Evolutionary conservation across 1,140 invertebrate genomes (phyloP).

Genomic region (Heliconius nattereri): DNA sequence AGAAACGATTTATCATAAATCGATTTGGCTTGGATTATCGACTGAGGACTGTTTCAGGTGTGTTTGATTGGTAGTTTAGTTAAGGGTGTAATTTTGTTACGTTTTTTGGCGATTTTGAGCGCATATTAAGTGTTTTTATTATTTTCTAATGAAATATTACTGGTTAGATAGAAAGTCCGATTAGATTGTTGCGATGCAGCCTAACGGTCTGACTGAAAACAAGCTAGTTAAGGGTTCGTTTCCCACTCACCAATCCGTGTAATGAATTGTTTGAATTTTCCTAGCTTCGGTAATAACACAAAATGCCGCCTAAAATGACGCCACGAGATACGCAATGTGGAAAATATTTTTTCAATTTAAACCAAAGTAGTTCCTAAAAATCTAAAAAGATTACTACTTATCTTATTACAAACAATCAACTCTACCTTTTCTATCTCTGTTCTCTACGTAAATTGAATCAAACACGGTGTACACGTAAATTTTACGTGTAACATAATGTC

Average conservation of each 20-base stretch:
- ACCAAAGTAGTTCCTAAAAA: too few species aligned
- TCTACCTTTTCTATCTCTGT: not conserved
- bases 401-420: too few species aligned
- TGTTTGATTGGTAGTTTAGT: slow-evolving; percentile 51
- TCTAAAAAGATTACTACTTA: too few species aligned
- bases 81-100: slow-evolving; percentile 30
- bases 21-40: slow-evolving; percentile 63
- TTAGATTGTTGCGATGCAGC: too few species aligned
- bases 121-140: slow-evolving; percentile 10
- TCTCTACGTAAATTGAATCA: not conserved
- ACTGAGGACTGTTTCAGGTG: slow-evolving; percentile 57
- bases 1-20: slow-evolving; percentile 55
- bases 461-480: not conserved
- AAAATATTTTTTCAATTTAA: too few species aligned
- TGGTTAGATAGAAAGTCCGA: not conserved
- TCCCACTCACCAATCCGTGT: too few species aligned
- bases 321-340: too few species aligned
- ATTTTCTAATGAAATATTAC: not conserved
- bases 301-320: too few species aligned
- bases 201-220: too few species aligned
- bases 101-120: slow-evolving; percentile 1
- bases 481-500: slow-evolving; percentile 4
- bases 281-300: too few species aligned
- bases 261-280: too few species aligned
- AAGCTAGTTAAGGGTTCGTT: too few species aligned